These are phyloP conservation scores for Drosophila flavopinicola DNA, from an alignment of 2,888 invertebrate genomes.

Conservation along the genomic window DNA sequence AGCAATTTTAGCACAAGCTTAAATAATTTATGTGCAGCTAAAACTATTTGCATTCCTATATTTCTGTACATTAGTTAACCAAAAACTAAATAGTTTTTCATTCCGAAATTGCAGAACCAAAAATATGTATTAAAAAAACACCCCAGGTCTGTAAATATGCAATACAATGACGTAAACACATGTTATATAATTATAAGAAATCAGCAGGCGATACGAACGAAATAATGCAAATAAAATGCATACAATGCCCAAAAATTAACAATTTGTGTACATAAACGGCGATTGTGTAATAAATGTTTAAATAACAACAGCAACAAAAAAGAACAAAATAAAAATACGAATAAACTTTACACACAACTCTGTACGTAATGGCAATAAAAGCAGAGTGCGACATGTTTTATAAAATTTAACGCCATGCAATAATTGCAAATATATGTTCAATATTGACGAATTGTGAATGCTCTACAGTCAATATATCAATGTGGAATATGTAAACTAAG, in stretches of 20 bases:
- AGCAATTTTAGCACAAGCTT: not conserved
- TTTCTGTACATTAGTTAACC: not conserved
- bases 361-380: conserved; percentile 43
- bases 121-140: not conserved
- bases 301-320: conserved; percentile 9
- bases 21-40: not conserved
- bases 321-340: conserved; percentile 12
- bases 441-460: not conserved
- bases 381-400: conserved; percentile 28
- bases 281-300: conserved; percentile 45
- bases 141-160: not conserved
- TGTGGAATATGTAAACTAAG: no score
- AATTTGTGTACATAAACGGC: conserved; percentile 24
- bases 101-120: not conserved
- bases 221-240: conserved; percentile 15
- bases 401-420: conserved; percentile 19
- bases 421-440: not conserved
- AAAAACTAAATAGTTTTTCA: not conserved
- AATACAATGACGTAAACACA: conserved; percentile 34
- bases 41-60: not conserved
- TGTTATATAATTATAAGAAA: conserved; percentile 41
- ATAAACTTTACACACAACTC: conserved; percentile 15
- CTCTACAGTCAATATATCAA: not conserved
- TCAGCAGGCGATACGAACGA: conserved; percentile 1
- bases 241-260: conserved; percentile 35